A percentile compares a stretch with the other conserved stretches of the same genome.
phyloP scores from a whole-genome alignment of 2,888 invertebrate species.

The Eustalomyia histrio region DNA sequence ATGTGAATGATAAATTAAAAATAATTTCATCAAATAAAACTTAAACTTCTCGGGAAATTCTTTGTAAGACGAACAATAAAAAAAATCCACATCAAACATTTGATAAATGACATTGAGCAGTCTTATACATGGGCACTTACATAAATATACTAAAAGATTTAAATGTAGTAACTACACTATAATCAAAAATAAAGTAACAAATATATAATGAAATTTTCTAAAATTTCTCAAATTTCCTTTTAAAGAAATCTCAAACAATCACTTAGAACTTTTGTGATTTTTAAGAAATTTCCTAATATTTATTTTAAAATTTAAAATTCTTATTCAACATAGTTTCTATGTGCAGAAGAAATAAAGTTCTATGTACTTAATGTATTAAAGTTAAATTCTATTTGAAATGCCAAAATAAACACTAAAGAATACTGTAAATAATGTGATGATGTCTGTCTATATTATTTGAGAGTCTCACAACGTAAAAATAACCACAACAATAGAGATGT shows the following conservation, averaged over 20 bases:
- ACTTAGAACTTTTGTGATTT: too few species aligned
- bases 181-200: too few species aligned
- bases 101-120: slow-evolving; percentile 4
- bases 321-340: too few species aligned
- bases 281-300: too few species aligned
- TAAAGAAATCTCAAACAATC: neutral
- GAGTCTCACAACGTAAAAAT: neutral
- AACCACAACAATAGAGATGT: slow-evolving; percentile 7
- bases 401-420: neutral
- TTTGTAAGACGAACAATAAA: neutral
- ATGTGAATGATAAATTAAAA: neutral
- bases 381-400: neutral
- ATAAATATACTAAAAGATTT: too few species aligned
- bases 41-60: neutral
- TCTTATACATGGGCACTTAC: neutral
- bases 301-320: too few species aligned
- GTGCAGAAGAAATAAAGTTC: too few species aligned
- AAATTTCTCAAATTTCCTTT: too few species aligned
- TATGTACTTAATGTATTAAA: slow-evolving; percentile 7
- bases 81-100: neutral
- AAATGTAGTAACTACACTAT: too few species aligned
- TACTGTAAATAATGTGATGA: slow-evolving; percentile 16
- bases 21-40: neutral
- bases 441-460: slow-evolving; percentile 1
- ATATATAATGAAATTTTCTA: too few species aligned